Percentiles rank a stretch among this genome's conserved stretches.
Evolutionary conservation across 2,888 invertebrate genomes (phyloP).

Genomic region (Dioctria linearis): DNA sequence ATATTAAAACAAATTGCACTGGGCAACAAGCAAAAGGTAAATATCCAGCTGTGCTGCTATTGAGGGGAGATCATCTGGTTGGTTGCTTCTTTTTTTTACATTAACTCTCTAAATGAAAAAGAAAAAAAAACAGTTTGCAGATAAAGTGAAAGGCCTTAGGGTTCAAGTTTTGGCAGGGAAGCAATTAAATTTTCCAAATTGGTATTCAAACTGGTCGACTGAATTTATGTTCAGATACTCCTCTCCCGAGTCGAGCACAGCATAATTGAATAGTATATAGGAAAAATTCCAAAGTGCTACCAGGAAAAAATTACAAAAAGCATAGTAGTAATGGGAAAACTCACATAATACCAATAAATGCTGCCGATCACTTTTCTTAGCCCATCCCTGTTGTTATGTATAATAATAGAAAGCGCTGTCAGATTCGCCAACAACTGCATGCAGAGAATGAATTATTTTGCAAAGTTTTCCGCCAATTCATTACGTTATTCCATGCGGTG

Average conservation of each 20-base stretch:
- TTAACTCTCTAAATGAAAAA: background rate
- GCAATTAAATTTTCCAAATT: conserved; percentile 49
- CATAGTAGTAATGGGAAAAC: background rate
- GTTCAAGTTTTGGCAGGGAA: conserved; percentile 26
- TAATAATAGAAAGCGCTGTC: background rate
- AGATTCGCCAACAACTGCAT: conserved; percentile 1
- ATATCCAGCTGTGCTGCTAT: conserved; percentile 21
- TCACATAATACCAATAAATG: conserved; percentile 14
- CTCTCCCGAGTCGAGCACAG: conserved; percentile 2
- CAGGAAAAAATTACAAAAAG: conserved; percentile 13
- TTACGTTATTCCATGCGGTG: background rate
- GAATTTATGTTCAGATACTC: background rate
- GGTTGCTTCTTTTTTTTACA: conserved; percentile 1
- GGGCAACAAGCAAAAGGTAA: conserved; percentile 4
- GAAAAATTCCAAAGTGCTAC: conserved; percentile 38
- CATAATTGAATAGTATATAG: conserved; percentile 29
- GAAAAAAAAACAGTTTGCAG: conserved; percentile 13
- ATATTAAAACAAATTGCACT: conserved; percentile 35
- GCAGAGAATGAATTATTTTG: conserved; percentile 29
- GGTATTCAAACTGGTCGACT: conserved; percentile 23
- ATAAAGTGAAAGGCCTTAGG: conserved; percentile 40
- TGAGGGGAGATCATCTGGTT: background rate
- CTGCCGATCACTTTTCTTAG: conserved; percentile 17
- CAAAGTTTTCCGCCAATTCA: conserved; percentile 35
- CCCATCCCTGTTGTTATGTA: background rate